Evolutionary conservation across 2,113 vertebrate genomes (phyloP).

Genomic region (Crocuta crocuta): DNA sequence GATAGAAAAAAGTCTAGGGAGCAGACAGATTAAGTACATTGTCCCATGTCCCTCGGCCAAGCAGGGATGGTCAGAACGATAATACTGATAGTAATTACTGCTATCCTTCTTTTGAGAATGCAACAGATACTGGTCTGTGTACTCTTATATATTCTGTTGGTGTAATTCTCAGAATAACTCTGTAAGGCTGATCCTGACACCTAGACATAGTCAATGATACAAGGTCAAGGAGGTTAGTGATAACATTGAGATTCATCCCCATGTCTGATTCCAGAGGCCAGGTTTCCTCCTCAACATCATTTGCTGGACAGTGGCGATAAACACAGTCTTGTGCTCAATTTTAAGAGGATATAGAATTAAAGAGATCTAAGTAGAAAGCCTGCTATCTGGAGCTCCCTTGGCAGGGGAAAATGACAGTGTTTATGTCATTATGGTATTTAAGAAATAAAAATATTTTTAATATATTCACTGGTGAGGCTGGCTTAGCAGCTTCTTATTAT

Average conservation of each 20-base stretch:
- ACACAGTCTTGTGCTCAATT: background rate
- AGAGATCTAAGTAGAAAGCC: background rate
- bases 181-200: background rate
- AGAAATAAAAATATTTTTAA: conserved; percentile 38
- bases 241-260: background rate
- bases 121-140: background rate
- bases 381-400: background rate
- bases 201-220: background rate
- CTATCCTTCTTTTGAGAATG: background rate
- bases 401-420: background rate
- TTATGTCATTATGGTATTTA: background rate
- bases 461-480: background rate
- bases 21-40: background rate
- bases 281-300: background rate
- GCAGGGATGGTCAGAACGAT: background rate
- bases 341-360: conserved; percentile 14
- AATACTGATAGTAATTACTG: background rate
- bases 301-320: background rate
- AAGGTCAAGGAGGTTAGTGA: background rate
- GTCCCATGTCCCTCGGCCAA: background rate
- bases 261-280: background rate
- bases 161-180: background rate
- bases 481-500: background rate
- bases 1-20: background rate
- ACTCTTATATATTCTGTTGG: background rate